phyloP scores from a whole-genome alignment of 2,888 invertebrate genomes.

The Mimumesa dahlbomi region DNA sequence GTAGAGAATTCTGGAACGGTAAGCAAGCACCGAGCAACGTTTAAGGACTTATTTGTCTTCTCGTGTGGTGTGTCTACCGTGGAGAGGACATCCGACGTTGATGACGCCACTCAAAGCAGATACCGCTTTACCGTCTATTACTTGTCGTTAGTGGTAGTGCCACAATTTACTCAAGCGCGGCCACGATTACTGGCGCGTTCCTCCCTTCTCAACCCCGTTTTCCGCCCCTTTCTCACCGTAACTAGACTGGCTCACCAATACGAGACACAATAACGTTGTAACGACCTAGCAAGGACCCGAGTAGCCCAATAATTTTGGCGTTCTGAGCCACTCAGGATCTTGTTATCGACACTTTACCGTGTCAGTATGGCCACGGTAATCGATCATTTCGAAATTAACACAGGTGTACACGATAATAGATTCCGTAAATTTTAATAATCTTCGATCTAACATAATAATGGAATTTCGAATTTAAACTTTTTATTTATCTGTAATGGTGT shows the following conservation, averaged over 20 bases:
- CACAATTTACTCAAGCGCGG: slow-evolving; percentile 49
- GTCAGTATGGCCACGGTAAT: no score
- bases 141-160: slow-evolving; percentile 32
- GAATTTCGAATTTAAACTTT: no score
- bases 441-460: no score
- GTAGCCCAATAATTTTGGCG: slow-evolving; percentile 54
- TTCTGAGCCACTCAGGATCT: slow-evolving; percentile 39
- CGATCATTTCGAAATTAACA: no score
- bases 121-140: slow-evolving; percentile 39
- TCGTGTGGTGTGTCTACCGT: neutral
- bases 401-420: no score
- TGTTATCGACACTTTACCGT: slow-evolving; percentile 40
- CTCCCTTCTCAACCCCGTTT: neutral
- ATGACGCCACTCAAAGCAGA: slow-evolving; percentile 32
- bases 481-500: no score
- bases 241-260: slow-evolving; percentile 39
- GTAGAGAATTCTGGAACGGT: no score
- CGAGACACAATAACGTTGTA: slow-evolving; percentile 61
- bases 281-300: slow-evolving; percentile 51
- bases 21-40: no score
- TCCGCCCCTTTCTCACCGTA: slow-evolving; percentile 14
- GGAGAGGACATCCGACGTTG: slow-evolving; percentile 21
- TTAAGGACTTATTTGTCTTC: neutral
- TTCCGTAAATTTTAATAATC: no score
- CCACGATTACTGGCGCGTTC: slow-evolving; percentile 45